A percentile compares a stretch with the other conserved stretches of the same genome.
Evolutionary conservation across 2,888 invertebrate species (phyloP).

Genomic region (Dicyrtoma fusca): DNA sequence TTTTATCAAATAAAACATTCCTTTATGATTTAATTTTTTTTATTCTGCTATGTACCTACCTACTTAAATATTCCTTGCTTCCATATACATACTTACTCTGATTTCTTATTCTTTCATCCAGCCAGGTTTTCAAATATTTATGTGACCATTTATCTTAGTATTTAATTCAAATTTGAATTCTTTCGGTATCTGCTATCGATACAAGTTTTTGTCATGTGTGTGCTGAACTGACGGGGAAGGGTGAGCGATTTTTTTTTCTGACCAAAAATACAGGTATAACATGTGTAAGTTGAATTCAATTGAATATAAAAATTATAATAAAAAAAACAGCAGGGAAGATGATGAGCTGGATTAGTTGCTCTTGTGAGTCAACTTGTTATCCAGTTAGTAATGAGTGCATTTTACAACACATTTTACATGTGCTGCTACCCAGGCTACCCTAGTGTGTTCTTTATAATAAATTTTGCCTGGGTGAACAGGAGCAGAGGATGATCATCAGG

Average conservation of each 20-base stretch:
- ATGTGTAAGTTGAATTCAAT: too few species aligned
- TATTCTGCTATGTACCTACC: not conserved
- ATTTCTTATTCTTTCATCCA: not conserved
- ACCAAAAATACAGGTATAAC: too few species aligned
- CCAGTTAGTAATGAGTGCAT: constrained; percentile 19
- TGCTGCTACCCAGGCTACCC: not conserved
- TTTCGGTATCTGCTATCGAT: too few species aligned
- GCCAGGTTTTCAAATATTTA: too few species aligned
- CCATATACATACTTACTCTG: not conserved
- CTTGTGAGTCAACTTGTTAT: constrained; percentile 4
- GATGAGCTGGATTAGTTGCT: not conserved
- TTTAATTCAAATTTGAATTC: too few species aligned
- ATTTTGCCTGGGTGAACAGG: too few species aligned
- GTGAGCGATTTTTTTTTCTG: too few species aligned
- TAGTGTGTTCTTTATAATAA: constrained; percentile 10
- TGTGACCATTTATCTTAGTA: too few species aligned
- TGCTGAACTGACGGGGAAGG: too few species aligned
- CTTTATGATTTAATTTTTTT: not conserved
- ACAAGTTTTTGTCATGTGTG: too few species aligned
- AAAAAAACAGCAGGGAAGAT: not conserved
- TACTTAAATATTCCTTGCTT: constrained; percentile 2
- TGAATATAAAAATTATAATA: too few species aligned
- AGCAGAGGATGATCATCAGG: too few species aligned
- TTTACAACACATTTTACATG: constrained; percentile 25
- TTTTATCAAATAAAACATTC: constrained; percentile 16